Evolutionary conservation across 2,113 vertebrate genomes (phyloP).

Genomic region (Steatornis caripensis): DNA sequence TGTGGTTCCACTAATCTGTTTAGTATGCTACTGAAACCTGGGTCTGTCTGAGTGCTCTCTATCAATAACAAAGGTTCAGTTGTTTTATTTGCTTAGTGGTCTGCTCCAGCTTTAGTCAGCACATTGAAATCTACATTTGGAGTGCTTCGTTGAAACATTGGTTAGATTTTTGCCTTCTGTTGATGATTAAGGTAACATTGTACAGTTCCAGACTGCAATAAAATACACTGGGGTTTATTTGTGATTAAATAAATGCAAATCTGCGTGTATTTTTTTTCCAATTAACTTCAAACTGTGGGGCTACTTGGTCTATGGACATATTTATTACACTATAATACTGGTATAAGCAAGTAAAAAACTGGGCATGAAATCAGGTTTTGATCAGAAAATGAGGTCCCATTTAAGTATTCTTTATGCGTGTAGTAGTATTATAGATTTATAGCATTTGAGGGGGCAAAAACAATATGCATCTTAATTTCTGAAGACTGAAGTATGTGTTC

Average conservation of each 20-base stretch:
- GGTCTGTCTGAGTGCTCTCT: neutral
- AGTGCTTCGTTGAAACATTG: conserved; percentile 28
- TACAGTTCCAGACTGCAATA: neutral
- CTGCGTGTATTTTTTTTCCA: neutral
- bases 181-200: conserved; percentile 10
- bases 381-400: neutral
- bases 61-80: conserved; percentile 45
- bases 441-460: neutral
- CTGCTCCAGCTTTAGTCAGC: conserved; percentile 41
- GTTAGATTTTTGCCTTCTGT: conserved; percentile 26
- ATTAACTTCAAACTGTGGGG: neutral
- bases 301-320: neutral
- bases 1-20: conserved; percentile 5
- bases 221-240: neutral
- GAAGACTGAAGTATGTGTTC: neutral
- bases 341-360: conserved; percentile 7
- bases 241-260: conserved; percentile 6
- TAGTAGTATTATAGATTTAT: neutral
- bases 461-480: neutral
- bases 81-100: conserved; percentile 45
- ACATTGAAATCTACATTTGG: conserved; percentile 53
- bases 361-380: conserved; percentile 26
- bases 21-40: conserved; percentile 35
- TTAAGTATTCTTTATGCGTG: neutral
- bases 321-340: neutral